Evolutionary conservation across 2,797 vertebrate genomes (phyloP).

Genomic region (Mus caroli): DNA sequence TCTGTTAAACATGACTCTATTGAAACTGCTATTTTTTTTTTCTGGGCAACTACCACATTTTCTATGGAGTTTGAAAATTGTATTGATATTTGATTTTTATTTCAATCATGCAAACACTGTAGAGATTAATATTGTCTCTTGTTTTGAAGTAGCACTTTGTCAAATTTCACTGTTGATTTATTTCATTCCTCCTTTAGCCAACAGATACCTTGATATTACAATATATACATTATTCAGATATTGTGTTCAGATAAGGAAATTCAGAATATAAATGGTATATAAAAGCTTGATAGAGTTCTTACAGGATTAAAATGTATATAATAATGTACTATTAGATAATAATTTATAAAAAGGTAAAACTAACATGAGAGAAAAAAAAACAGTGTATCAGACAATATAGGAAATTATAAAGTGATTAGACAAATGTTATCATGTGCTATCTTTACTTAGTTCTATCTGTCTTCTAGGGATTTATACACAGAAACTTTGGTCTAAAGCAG

Average conservation of each 20-base stretch:
- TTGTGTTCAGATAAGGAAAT: not conserved
- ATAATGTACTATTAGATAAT: not conserved
- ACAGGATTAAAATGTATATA: not conserved
- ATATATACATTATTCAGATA: constrained; percentile 46
- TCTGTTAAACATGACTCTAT: constrained; percentile 86
- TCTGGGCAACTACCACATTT: constrained; percentile 84
- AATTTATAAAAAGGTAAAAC: constrained; percentile 14
- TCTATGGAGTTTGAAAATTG: constrained; percentile 82
- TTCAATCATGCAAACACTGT: constrained; percentile 69
- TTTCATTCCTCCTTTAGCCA: not conserved
- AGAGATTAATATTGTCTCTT: constrained; percentile 77
- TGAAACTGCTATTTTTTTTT: constrained; percentile 79
- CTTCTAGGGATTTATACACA: not conserved
- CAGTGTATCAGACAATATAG: not conserved
- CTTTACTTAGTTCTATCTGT: not conserved
- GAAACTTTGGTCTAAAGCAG: not conserved
- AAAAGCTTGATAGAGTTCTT: not conserved
- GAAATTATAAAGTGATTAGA: not conserved
- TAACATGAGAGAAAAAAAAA: not conserved
- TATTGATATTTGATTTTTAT: constrained; percentile 84
- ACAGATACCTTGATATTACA: constrained; percentile 22
- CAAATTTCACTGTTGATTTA: constrained; percentile 71
- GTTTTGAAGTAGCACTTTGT: constrained; percentile 78
- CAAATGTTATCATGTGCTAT: not conserved
- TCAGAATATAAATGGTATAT: constrained; percentile 10